Percentiles rank a stretch among this genome's conserved stretches.
Evolutionary conservation across 2,797 vertebrate species (phyloP).

Genomic region (Chelonia mydas): DNA sequence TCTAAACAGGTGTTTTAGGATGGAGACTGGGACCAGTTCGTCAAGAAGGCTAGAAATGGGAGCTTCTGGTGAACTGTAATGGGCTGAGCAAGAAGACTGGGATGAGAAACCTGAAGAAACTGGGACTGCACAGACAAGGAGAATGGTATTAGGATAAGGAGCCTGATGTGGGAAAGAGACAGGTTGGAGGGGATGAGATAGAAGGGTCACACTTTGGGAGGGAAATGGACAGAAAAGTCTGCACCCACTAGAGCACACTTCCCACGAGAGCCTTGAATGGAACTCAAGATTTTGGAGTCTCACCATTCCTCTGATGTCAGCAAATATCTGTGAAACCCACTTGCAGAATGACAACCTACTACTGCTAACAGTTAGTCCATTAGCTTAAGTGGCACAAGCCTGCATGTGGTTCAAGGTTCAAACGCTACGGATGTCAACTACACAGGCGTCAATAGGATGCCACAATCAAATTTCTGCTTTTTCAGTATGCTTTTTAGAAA

Average conservation of each 20-base stretch:
- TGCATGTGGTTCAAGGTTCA: neutral
- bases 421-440: neutral
- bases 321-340: neutral
- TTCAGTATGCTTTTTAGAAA: neutral
- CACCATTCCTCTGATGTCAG: neutral
- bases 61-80: neutral
- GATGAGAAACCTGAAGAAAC: neutral
- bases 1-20: neutral
- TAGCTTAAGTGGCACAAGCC: neutral
- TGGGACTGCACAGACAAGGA: neutral
- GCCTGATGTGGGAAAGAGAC: neutral
- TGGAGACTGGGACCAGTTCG: neutral
- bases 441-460: neutral
- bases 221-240: neutral
- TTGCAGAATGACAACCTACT: accelerated
- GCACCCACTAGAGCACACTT: neutral
- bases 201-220: neutral
- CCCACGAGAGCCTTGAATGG: neutral
- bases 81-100: neutral
- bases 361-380: neutral
- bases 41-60: neutral
- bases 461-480: accelerated
- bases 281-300: neutral
- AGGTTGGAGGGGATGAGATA: neutral
- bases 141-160: neutral